A percentile compares a stretch with the other conserved stretches of the same genome.
phyloP scores from a whole-genome alignment of 2,113 vertebrate species.

The Oceanodroma tethys region DNA sequence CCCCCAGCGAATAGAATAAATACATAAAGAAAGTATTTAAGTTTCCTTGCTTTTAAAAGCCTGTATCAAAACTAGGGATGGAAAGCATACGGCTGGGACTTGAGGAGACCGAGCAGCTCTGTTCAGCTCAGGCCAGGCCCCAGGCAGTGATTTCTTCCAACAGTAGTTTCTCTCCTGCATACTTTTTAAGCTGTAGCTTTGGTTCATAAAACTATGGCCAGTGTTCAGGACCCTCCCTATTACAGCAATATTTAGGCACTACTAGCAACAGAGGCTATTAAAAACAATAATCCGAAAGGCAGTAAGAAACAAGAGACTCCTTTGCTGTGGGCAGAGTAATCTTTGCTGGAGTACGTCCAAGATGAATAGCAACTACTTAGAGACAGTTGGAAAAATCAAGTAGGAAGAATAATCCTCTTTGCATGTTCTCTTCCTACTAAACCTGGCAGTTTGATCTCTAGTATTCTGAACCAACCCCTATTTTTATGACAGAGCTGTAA shows the following conservation, averaged over 20 bases:
- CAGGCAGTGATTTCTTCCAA: not conserved
- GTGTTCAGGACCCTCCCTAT: not conserved
- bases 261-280: not conserved
- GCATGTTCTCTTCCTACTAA: not conserved
- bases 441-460: not conserved
- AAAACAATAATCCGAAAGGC: not conserved
- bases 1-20: not conserved
- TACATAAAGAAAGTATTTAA: not conserved
- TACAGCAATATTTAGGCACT: not conserved
- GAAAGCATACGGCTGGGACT: not conserved
- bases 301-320: not conserved
- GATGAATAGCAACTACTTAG: not conserved
- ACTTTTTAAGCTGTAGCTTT: not conserved
- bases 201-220: not conserved
- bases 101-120: not conserved
- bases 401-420: not conserved
- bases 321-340: not conserved
- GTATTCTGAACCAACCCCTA: not conserved
- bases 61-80: not conserved
- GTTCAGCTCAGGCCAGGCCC: not conserved
- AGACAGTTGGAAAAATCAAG: not conserved
- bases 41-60: not conserved
- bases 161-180: not conserved
- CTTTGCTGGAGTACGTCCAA: not conserved
- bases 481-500: not conserved